Base-by-base conservation (phyloP, 2,113 vertebrate genomes). In the Sylvietta virens region DNA sequence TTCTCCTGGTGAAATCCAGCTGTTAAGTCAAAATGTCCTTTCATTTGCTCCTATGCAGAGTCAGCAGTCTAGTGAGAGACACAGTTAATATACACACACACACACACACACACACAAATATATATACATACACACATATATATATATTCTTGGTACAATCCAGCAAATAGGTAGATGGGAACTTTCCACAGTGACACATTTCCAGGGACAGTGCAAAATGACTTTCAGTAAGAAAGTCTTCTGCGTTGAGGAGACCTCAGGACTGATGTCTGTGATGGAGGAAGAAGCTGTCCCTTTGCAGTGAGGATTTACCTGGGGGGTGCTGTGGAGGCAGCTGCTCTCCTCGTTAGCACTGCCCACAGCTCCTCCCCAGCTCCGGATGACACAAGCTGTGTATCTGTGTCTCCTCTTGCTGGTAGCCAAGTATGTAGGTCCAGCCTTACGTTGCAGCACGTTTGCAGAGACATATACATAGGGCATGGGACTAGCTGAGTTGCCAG, bases 51-150 rank as follows among this genome's bases (percentile, higher is more conserved):
- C 37, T 31, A 27, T 2, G 14, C 14, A 58, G 10, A 18, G 15
- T 81, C 28, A 53, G 33, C 44, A 61, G 22, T 53, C 56, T 15
- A 57, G 19, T 28, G 35, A 78, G 44, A 61, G 27, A 54, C 15
- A 40, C 47, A 58, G 60, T 27, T 37, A 39, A 48, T 12, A 82
- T 1, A 67, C 1, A 78, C 3, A 48, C 7, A 58, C 9, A 56
- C 5, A 45, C 3, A 44, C 20, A 64, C 8, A 50, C 2, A 17
- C 6, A 51, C 6, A n/a, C 2, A 66, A 7, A 3, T 9, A 5
- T 4, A 57, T 6, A 23, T 8, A 56, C 6, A 57, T 3, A 13
- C 3, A n/a, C 4, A n/a, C 4, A 48, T 3, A 19, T 3, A 24
- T 1, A 15, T 2, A 22, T 3, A 8, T 15, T 5, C 21, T 57